phyloP scores from a whole-genome alignment of 2,113 vertebrate species.

The Pipra filicauda region DNA sequence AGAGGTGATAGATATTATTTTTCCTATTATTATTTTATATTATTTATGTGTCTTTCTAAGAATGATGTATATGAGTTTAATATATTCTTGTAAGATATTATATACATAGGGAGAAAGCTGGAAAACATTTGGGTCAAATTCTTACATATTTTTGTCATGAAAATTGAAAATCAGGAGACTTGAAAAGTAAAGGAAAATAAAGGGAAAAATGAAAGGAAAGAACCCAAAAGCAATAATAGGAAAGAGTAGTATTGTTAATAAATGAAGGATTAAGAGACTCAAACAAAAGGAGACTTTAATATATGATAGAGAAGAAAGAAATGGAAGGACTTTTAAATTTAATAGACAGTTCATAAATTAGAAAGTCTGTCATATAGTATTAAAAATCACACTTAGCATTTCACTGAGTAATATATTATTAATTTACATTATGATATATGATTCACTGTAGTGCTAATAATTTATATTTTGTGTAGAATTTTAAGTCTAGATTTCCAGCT shows the following conservation, averaged over 20 bases:
- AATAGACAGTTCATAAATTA: conserved; percentile 66
- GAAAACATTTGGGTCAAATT: conserved; percentile 34
- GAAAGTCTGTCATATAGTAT: conserved; percentile 55
- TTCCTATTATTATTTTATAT: conserved; percentile 10
- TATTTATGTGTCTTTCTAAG: conserved; percentile 9
- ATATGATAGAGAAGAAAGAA: conserved; percentile 54
- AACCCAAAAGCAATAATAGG: conserved; percentile 39
- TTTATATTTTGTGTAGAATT: conserved; percentile 60
- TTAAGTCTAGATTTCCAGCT: conserved; percentile 25
- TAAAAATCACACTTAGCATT: conserved; percentile 65
- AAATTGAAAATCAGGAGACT: neutral
- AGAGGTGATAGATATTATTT: conserved; percentile 30
- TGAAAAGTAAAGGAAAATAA: conserved; percentile 36
- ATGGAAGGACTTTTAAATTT: conserved; percentile 59
- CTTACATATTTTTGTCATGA: conserved; percentile 31
- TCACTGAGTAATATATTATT: conserved; percentile 56
- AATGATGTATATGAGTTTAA: neutral
- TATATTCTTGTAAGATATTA: conserved; percentile 24
- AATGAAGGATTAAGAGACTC: conserved; percentile 60
- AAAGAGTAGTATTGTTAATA: conserved; percentile 50
- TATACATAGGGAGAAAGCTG: neutral
- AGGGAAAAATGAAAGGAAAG: neutral
- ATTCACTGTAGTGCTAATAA: conserved; percentile 53
- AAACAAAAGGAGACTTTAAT: conserved; percentile 59
- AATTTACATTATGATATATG: conserved; percentile 60